Percentiles rank a stretch among this genome's conserved stretches.
These are phyloP conservation scores for Phrynocephalus forsythii DNA, from an alignment of 2,797 vertebrate genomes.

Conservation along the genomic window DNA sequence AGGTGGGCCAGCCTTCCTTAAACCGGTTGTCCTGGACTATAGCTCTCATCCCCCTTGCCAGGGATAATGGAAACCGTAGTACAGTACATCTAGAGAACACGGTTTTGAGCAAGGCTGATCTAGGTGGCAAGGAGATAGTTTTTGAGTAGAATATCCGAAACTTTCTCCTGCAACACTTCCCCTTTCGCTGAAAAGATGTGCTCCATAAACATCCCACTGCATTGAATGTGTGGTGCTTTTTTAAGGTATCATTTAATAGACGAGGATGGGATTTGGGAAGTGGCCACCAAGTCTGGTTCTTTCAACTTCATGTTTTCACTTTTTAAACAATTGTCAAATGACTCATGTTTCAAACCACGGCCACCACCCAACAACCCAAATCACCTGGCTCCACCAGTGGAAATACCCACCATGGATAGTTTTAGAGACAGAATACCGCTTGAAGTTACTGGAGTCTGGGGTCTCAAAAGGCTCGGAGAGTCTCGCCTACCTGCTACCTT, in stretches of 20 bases:
- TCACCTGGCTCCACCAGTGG: constrained; percentile 59
- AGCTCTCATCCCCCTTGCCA: neutral
- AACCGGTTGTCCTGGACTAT: too few relatives aligned
- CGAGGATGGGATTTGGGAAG: constrained; percentile 78
- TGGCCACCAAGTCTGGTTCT: constrained; percentile 51
- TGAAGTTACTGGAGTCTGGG: neutral
- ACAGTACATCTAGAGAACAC: neutral
- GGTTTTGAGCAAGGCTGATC: neutral
- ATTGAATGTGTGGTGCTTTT: constrained; percentile 61
- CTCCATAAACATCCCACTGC: constrained; percentile 49
- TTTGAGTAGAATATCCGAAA: neutral
- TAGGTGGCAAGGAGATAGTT: neutral
- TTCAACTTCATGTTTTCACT: constrained; percentile 79
- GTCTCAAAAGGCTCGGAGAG: neutral
- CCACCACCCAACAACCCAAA: neutral
- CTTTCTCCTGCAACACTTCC: constrained; percentile 64
- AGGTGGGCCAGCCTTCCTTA: neutral
- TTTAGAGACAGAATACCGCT: neutral
- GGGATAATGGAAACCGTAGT: neutral
- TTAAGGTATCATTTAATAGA: constrained; percentile 55
- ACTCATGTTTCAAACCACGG: constrained; percentile 53
- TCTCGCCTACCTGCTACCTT: too few relatives aligned
- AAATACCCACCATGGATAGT: constrained; percentile 55
- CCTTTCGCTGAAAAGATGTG: constrained; percentile 68
- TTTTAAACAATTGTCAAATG: constrained; percentile 73